Evolutionary conservation across 2,113 vertebrate genomes (phyloP).

Genomic region (Origma solitaria): DNA sequence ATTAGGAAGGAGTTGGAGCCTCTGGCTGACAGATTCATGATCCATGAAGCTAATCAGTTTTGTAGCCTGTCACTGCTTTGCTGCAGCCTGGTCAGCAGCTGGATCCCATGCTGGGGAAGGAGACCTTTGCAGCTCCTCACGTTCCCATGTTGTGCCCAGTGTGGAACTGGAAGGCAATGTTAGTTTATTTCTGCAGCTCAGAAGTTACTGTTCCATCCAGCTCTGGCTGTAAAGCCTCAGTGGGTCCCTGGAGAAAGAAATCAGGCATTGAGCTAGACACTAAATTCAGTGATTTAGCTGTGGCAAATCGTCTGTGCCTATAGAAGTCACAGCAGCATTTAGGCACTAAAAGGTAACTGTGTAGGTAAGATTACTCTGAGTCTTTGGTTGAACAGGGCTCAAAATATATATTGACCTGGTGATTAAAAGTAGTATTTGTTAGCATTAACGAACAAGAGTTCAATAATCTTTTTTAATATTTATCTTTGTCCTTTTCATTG

Average conservation of each 20-base stretch:
- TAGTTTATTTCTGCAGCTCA: background rate
- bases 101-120: background rate
- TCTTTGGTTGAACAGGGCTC: background rate
- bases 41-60: background rate
- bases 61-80: background rate
- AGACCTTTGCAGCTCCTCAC: background rate
- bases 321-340: background rate
- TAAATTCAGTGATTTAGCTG: background rate
- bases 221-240: background rate
- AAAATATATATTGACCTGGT: background rate
- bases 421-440: background rate
- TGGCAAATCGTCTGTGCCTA: background rate
- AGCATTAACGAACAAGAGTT: background rate
- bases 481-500: background rate
- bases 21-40: conserved; percentile 9
- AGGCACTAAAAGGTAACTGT: background rate
- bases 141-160: background rate
- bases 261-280: background rate
- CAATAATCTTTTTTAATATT: background rate
- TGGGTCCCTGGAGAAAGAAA: background rate
- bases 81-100: background rate
- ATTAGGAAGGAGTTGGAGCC: conserved; percentile 32
- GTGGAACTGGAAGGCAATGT: background rate
- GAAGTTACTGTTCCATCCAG: background rate
- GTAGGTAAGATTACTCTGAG: background rate